phyloP scores from a whole-genome alignment of 2,113 vertebrate species.

The Xenus cinereus region DNA sequence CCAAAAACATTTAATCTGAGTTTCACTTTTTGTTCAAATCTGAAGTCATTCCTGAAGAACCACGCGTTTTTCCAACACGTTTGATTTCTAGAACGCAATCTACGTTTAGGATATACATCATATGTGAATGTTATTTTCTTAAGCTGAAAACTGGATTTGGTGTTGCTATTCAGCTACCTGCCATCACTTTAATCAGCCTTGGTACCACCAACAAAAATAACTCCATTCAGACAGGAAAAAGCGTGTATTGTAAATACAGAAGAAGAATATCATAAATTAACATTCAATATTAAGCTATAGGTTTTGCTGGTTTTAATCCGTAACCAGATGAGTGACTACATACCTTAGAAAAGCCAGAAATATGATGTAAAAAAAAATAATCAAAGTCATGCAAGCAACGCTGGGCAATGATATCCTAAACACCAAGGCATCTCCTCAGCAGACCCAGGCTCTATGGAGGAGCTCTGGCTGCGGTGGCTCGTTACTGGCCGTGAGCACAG shows the following conservation, averaged over 20 bases:
- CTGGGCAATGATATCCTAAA: neutral
- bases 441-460: neutral
- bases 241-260: neutral
- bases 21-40: neutral
- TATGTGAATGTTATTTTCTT: neutral
- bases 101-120: neutral
- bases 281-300: neutral
- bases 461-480: neutral
- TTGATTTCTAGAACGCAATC: neutral
- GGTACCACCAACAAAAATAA: neutral
- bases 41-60: neutral
- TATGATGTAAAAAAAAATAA: neutral
- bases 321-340: neutral
- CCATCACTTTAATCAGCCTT: neutral
- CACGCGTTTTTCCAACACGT: neutral
- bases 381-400: neutral
- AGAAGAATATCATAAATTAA: neutral
- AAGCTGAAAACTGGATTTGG: neutral
- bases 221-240: neutral
- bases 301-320: neutral
- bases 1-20: fast-evolving
- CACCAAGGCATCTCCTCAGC: neutral
- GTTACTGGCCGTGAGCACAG: neutral
- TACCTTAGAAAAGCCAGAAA: neutral
- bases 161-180: neutral